phyloP scores from a whole-genome alignment of 2,113 vertebrate species.

The Halichoerus grypus region DNA sequence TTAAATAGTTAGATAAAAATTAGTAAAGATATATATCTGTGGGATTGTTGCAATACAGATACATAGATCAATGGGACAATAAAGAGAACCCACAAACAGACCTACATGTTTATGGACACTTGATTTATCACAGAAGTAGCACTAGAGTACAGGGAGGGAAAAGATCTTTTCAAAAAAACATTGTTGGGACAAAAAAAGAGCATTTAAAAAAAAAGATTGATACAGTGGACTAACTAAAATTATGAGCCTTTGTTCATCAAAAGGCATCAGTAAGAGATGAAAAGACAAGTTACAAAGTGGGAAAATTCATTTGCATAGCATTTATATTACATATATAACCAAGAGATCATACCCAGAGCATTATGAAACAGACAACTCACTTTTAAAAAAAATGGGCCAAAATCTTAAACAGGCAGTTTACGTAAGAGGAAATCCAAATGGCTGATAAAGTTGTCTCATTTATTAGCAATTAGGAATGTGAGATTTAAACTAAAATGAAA shows the following conservation, averaged over 20 bases:
- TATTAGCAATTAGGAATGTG: not conserved
- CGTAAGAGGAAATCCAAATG: not conserved
- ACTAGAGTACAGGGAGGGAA: not conserved
- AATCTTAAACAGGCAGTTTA: not conserved
- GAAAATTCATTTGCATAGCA: constrained; percentile 25
- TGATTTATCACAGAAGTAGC: constrained; percentile 22
- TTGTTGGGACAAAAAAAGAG: not conserved
- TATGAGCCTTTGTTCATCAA: not conserved
- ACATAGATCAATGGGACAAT: not conserved
- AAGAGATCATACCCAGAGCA: not conserved
- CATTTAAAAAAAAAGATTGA: not conserved
- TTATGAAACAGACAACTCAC: not conserved
- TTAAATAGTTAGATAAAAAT: constrained; percentile 39
- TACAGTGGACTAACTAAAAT: not conserved
- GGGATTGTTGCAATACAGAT: not conserved
- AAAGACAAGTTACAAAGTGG: not conserved
- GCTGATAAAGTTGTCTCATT: not conserved
- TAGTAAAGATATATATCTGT: not conserved
- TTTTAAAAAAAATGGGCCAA: not conserved
- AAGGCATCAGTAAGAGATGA: not conserved
- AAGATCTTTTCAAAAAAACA: not conserved
- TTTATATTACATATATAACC: not conserved
- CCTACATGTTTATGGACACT: not conserved
- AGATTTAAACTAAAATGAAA: not conserved
- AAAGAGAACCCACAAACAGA: not conserved